Evolutionary conservation across 2,113 vertebrate species (phyloP).

Genomic region (Drymodes brunneopygia): DNA sequence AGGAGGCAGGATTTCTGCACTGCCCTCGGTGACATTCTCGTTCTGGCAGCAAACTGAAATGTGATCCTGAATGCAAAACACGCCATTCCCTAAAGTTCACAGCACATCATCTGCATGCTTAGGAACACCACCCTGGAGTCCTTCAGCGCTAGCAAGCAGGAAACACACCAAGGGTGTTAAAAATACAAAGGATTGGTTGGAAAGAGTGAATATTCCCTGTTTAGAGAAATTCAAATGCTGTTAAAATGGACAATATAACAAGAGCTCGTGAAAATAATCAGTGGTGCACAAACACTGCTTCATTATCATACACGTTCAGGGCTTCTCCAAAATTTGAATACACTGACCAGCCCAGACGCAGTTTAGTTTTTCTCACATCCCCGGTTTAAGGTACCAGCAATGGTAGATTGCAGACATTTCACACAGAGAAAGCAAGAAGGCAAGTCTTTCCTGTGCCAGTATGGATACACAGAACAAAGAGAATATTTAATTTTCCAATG

Average conservation of each 20-base stretch:
- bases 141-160: not conserved
- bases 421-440: not conserved
- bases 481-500: not conserved
- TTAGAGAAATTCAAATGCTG: not conserved
- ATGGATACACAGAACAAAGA: not conserved
- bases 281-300: not conserved
- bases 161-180: not conserved
- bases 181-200: not conserved
- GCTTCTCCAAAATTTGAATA: not conserved
- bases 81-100: not conserved
- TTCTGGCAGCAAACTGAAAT: constrained; percentile 21
- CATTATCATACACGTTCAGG: not conserved
- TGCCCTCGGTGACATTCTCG: not conserved
- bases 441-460: not conserved
- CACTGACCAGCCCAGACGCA: not conserved
- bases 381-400: not conserved
- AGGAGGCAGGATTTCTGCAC: not conserved
- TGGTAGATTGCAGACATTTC: not conserved
- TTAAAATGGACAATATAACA: not conserved
- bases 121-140: not conserved
- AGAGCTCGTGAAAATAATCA: not conserved
- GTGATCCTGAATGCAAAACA: constrained; percentile 9
- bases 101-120: not conserved
- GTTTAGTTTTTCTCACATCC: not conserved
- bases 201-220: not conserved